Percentiles rank a stretch among this genome's conserved stretches.
phyloP scores from a whole-genome alignment of 2,797 vertebrate genomes.

The Cossypha heuglini region DNA sequence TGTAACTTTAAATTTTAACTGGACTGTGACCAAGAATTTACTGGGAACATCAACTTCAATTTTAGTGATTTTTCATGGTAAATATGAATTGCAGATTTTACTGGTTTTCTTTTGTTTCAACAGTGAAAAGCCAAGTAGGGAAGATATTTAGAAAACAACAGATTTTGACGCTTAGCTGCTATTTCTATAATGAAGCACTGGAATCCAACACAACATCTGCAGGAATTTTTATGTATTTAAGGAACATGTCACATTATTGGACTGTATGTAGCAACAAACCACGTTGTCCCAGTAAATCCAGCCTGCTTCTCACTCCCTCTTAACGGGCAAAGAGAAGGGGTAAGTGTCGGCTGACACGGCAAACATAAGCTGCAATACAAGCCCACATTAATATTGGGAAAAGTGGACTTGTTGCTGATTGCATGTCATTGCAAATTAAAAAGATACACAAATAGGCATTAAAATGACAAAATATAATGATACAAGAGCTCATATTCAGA shows the following conservation, averaged over 20 bases:
- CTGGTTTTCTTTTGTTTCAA: constrained; percentile 59
- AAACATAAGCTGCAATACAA: constrained; percentile 59
- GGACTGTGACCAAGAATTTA: constrained; percentile 67
- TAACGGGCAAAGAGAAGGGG: background rate
- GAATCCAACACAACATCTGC: background rate
- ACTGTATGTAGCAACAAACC: background rate
- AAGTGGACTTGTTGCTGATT: constrained; percentile 66
- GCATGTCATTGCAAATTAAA: constrained; percentile 53
- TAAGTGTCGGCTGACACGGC: constrained; percentile 17
- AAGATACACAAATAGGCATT: constrained; percentile 65
- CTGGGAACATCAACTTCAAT: constrained; percentile 65
- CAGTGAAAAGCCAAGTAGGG: background rate
- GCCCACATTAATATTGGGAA: constrained; percentile 56
- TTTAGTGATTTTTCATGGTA: constrained; percentile 63
- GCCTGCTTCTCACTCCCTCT: background rate
- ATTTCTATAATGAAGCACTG: background rate
- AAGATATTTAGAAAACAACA: background rate
- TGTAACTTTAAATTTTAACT: constrained; percentile 74
- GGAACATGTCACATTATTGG: background rate
- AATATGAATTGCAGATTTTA: constrained; percentile 37
- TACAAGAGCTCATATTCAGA: constrained; percentile 60
- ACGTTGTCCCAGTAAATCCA: background rate
- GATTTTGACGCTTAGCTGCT: background rate
- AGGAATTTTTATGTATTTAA: constrained; percentile 17
- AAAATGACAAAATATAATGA: constrained; percentile 69